phyloP scores from a whole-genome alignment of 2,113 vertebrate species.

The Hiodon alosoides region DNA sequence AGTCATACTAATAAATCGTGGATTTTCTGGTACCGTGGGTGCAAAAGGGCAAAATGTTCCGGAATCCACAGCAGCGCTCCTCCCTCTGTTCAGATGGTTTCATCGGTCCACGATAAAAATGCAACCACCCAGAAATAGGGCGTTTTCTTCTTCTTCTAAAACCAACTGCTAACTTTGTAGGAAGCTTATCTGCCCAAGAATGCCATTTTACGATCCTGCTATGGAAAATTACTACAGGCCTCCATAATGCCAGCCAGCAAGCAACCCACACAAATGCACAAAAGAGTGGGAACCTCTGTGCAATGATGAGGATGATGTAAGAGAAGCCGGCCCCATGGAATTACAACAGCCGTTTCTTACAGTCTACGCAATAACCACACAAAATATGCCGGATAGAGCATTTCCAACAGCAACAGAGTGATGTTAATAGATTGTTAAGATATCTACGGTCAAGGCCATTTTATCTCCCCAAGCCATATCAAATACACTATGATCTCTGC shows the following conservation, averaged over 20 bases:
- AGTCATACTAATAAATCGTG: neutral
- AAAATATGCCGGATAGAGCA: constrained; percentile 30
- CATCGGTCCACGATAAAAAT: constrained; percentile 3
- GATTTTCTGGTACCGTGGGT: neutral
- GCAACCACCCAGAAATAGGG: constrained; percentile 7
- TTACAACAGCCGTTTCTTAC: constrained; percentile 45
- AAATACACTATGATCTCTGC: constrained; percentile 10
- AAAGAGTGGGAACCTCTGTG: constrained; percentile 44
- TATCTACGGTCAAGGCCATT: neutral
- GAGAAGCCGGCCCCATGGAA: constrained; percentile 19
- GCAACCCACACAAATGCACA: constrained; percentile 49
- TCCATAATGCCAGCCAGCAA: constrained; percentile 51
- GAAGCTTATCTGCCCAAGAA: constrained; percentile 52
- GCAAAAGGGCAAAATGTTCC: no score
- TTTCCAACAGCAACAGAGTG: constrained; percentile 20
- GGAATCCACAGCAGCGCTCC: neutral
- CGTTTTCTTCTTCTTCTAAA: constrained; percentile 34
- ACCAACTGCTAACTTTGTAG: constrained; percentile 50
- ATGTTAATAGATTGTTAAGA: neutral
- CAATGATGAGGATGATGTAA: constrained; percentile 31
- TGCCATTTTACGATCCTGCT: constrained; percentile 52
- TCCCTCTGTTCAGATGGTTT: neutral
- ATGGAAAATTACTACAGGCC: constrained; percentile 53
- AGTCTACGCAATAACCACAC: constrained; percentile 31
- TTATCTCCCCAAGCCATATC: neutral